Evolutionary conservation across 2,888 invertebrate species (phyloP).

Genomic region (Ptycholaimellus sp.): DNA sequence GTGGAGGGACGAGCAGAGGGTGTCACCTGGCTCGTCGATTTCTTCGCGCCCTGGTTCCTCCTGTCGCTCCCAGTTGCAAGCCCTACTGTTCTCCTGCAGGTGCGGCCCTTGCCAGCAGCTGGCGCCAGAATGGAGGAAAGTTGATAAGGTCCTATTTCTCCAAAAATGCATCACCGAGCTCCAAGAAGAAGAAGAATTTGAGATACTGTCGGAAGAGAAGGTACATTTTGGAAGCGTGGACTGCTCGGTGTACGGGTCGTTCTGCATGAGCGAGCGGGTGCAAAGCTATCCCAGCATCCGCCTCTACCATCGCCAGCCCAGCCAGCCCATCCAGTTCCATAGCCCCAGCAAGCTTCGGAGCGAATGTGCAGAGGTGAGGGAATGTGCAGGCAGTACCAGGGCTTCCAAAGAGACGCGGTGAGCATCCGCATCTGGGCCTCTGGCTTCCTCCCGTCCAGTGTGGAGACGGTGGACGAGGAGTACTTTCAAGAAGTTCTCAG

Average conservation of each 20-base stretch:
- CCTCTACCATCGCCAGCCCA: slow-evolving; percentile 38
- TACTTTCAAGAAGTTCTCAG: too few species aligned
- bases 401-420: too few species aligned
- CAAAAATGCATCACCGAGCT: slow-evolving; percentile 11
- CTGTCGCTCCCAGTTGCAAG: too few species aligned
- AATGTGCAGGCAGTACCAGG: too few species aligned
- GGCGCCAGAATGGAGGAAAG: slow-evolving; percentile 41
- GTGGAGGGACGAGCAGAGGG: slow-evolving; percentile 35
- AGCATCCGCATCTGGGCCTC: too few species aligned
- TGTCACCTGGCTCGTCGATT: slow-evolving; percentile 45
- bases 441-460: too few species aligned
- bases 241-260: slow-evolving; percentile 37
- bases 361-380: too few species aligned
- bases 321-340: slow-evolving; percentile 9
- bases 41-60: slow-evolving; percentile 50
- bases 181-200: slow-evolving; percentile 8
- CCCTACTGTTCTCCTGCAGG: too few species aligned
- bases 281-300: slow-evolving; percentile 44
- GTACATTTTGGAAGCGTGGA: slow-evolving; percentile 43
- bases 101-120: slow-evolving; percentile 47
- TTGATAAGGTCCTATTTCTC: slow-evolving; percentile 33
- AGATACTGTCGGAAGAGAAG: slow-evolving; percentile 30
- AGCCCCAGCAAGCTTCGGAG: too few species aligned
- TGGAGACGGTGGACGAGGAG: too few species aligned
- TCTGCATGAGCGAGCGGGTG: slow-evolving; percentile 40